These are phyloP conservation scores for Drosophila prostipennis DNA, from an alignment of 2,888 invertebrate species.

Conservation along the genomic window DNA sequence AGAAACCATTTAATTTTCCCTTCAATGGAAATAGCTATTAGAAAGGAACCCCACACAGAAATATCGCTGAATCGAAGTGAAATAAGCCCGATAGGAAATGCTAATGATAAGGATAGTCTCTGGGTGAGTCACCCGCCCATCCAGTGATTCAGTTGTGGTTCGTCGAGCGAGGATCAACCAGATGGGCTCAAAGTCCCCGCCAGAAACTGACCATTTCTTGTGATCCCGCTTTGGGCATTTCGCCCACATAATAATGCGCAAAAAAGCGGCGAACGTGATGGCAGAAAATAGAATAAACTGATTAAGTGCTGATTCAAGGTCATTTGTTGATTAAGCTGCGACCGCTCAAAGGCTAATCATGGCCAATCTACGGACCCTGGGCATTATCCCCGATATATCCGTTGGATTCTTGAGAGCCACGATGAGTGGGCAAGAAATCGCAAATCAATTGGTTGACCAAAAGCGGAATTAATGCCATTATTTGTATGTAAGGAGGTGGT, in stretches of 20 bases:
- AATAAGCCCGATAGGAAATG: neutral
- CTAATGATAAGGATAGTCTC: slow-evolving; percentile 13
- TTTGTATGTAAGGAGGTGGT: slow-evolving; percentile 30
- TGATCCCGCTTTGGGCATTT: neutral
- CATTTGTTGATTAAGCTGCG: slow-evolving; percentile 38
- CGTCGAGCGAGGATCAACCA: slow-evolving; percentile 2
- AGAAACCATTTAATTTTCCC: neutral
- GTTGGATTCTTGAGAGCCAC: slow-evolving; percentile 24
- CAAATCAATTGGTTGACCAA: slow-evolving; percentile 13
- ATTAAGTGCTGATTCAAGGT: slow-evolving; percentile 62
- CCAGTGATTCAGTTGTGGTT: neutral
- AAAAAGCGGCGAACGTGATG: slow-evolving; percentile 18
- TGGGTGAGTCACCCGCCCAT: slow-evolving; percentile 22
- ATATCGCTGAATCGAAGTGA: neutral
- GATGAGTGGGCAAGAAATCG: slow-evolving; percentile 26
- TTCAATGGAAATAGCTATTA: neutral
- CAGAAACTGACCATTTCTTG: slow-evolving; percentile 9
- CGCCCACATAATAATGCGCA: slow-evolving; percentile 29
- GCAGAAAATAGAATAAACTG: slow-evolving; percentile 45
- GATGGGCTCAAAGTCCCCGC: slow-evolving; percentile 4
- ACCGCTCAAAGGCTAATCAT: slow-evolving; percentile 29
- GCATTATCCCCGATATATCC: slow-evolving; percentile 25
- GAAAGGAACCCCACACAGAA: neutral
- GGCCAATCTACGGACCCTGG: slow-evolving; percentile 36
- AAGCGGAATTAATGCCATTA: slow-evolving; percentile 18